Percentiles rank a stretch among this genome's conserved stretches.
Conservation (phyloP, 1,140 invertebrate species). For the Archegozetes longisetosus region DNA sequence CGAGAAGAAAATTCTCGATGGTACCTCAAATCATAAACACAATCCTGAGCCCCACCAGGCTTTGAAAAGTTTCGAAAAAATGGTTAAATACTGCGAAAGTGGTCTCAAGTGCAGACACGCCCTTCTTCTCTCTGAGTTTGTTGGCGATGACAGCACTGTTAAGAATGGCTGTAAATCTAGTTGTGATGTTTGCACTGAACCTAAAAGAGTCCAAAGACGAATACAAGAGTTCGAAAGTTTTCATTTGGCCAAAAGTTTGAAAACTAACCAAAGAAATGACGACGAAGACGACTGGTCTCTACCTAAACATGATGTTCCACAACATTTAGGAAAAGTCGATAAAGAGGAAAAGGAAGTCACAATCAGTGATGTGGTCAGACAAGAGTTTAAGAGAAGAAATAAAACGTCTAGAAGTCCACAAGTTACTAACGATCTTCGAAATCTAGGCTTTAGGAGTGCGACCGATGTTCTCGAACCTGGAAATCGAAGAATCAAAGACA, state of each 20-base stretch:
- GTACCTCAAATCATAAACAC: conserved; percentile 30
- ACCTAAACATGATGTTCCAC: conserved; percentile 3
- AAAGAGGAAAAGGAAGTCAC: not conserved
- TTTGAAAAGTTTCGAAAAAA: conserved; percentile 50
- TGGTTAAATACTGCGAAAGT: conserved; percentile 49
- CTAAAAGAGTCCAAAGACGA: conserved; percentile 8
- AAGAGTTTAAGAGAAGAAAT: conserved; percentile 11
- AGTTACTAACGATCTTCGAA: not conserved
- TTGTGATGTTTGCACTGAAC: conserved; percentile 14
- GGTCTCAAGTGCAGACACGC: conserved; percentile 19
- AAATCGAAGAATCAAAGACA: not conserved
- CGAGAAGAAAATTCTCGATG: conserved; percentile 33
- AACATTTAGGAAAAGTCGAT: not conserved
- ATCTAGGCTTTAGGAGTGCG: not conserved
- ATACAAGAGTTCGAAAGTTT: not conserved
- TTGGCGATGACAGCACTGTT: conserved; percentile 4
- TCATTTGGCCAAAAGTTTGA: not conserved
- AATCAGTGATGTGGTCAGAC: conserved; percentile 8
- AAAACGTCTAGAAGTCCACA: not conserved
- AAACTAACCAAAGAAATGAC: not conserved
- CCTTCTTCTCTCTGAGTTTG: conserved; percentile 22
- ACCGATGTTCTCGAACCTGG: not conserved
- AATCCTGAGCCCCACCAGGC: conserved; percentile 34
- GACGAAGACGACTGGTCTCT: conserved; percentile 7
- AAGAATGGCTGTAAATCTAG: conserved; percentile 3